Evolutionary conservation across 2,797 vertebrate species (phyloP), one percentile per base, ranked within the genome.

Genomic region (Silurus lanzhouensis): DNA sequence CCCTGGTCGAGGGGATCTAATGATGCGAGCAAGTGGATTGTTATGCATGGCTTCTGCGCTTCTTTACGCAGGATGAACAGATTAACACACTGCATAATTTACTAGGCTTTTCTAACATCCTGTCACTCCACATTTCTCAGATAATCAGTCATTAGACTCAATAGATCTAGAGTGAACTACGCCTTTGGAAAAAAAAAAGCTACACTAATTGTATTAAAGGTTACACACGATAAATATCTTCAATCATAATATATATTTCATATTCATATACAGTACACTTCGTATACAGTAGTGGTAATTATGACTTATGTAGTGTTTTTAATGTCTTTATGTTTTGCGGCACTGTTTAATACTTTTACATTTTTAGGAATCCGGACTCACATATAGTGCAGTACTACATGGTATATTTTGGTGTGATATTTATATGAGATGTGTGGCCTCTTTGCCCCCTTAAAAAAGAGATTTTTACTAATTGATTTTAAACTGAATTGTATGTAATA

Each of bases 71-170:
- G 76, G 48, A 46, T 77, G 48, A 86, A 60, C 57, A 10, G 10
- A 88, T 82, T 83, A 83, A 48, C 58, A 90, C 85, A 44, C 8
- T 27, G 19, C 44, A 83, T 86, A 86, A 58, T 85, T 58, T 58
- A 58, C 52, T 85, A 1, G 38, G 82, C 80, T 82, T 82, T 84
- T 75, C 72, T 60, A 72, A 52, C 70, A 63, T 78, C 44, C 63
- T 71, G 78, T 86, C 82, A 87, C 75, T 82, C 27, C 46, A 75
- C 55, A 48, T 25, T 84, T 89, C 15, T 74, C 0, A 83, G 64
- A 67, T 84, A 83, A 83, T 25, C 82, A 77, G 83, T 76, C 82
- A 5, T 70, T 27, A 83, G 60, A 64, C 12, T 61, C 14, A 52
- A 52, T 55, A 25, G 12, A 8, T 52, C 22, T 25, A 77, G 55